phyloP scores from a whole-genome alignment of 2,797 vertebrate genomes.

The Diplodus puntazzo region DNA sequence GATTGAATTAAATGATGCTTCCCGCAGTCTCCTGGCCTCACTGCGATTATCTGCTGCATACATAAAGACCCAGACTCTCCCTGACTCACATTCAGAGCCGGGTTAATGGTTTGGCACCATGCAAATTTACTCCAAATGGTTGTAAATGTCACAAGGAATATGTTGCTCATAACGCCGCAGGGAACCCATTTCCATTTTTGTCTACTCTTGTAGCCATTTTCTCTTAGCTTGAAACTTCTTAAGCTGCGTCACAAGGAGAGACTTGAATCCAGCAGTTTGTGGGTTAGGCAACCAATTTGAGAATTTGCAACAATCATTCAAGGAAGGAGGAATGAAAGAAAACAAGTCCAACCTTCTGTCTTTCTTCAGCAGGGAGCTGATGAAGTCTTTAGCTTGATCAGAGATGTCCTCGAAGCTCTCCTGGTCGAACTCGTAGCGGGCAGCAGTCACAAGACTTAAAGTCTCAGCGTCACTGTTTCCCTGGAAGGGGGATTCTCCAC shows the following conservation, averaged over 20 bases:
- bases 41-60: not conserved
- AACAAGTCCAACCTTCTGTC: conserved; percentile 79
- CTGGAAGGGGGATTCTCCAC: conserved; percentile 93
- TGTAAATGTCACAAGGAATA: conserved; percentile 5
- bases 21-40: not conserved
- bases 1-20: not conserved
- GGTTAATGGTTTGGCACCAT: not conserved
- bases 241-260: not conserved
- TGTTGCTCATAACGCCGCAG: not conserved
- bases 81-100: not conserved
- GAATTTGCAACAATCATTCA: not conserved
- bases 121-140: not conserved
- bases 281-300: too few species aligned
- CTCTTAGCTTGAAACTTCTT: not conserved
- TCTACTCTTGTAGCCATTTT: not conserved
- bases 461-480: conserved; percentile 88
- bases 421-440: conserved; percentile 85
- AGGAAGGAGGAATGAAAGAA: not conserved
- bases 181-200: not conserved
- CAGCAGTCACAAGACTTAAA: conserved; percentile 85
- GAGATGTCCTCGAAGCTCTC: conserved; percentile 90
- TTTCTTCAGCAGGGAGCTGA: conserved; percentile 87
- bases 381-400: conserved; percentile 90
- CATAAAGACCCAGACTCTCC: not conserved
- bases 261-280: not conserved